Percentiles rank a stretch among this genome's conserved stretches.
Evolutionary conservation across 2,888 invertebrate species (phyloP).

Genomic region (Euzophera pinguis): DNA sequence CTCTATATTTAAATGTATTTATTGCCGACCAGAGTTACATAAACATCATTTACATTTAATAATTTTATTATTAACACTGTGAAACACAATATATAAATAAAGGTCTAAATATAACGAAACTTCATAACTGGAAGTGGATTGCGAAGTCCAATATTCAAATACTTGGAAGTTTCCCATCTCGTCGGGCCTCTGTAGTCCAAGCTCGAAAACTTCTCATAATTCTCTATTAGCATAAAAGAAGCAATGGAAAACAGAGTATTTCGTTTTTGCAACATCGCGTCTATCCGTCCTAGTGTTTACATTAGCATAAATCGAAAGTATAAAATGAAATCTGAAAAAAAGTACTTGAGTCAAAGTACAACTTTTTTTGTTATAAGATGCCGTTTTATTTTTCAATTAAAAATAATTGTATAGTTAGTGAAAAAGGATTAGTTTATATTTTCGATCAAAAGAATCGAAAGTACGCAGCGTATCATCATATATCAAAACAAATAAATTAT

Average conservation of each 20-base stretch:
- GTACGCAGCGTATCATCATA: too few species aligned
- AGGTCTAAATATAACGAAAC: not conserved
- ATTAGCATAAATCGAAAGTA: not conserved
- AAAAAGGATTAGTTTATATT: too few species aligned
- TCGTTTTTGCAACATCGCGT: not conserved
- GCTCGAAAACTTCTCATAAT: constrained; percentile 7
- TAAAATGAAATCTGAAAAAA: not conserved
- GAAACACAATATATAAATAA: not conserved
- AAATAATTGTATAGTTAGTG: too few species aligned
- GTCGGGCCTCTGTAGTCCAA: not conserved
- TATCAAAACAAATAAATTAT: too few species aligned
- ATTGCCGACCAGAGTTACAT: too few species aligned
- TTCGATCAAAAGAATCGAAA: too few species aligned
- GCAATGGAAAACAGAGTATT: not conserved
- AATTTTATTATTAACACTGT: not conserved
- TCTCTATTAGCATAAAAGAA: constrained; percentile 6
- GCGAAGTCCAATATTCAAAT: not conserved
- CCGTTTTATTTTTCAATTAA: too few species aligned
- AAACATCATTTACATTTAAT: too few species aligned
- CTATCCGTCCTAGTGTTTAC: not conserved
- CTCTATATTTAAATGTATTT: too few species aligned
- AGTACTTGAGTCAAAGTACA: too few species aligned
- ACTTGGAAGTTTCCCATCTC: not conserved
- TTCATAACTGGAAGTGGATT: not conserved
- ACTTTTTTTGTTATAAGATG: too few species aligned